These are phyloP conservation scores for Anthophora plumipes DNA, from an alignment of 2,888 invertebrate genomes.

Conservation along the genomic window DNA sequence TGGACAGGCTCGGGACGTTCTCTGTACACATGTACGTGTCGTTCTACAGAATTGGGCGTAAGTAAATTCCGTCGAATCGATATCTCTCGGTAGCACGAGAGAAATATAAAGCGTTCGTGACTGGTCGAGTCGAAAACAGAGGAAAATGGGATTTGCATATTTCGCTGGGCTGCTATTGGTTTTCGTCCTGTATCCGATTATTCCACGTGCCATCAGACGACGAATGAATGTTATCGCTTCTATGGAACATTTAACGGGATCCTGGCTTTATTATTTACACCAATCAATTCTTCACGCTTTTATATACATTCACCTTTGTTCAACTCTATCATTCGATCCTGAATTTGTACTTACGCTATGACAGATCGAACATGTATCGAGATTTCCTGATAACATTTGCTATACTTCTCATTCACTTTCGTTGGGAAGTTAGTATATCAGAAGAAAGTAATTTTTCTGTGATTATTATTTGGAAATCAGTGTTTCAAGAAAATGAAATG, in stretches of 20 bases:
- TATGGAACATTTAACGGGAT: conserved; percentile 12
- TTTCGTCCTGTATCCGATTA: conserved; percentile 36
- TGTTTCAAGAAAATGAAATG: too few relatives aligned
- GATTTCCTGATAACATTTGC: background rate
- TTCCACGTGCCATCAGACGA: conserved; percentile 11
- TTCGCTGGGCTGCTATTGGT: conserved; percentile 30
- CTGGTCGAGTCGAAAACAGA: conserved; percentile 29
- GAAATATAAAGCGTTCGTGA: conserved; percentile 26
- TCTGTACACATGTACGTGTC: conserved; percentile 34
- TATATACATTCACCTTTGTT: background rate
- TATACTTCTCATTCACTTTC: too few relatives aligned
- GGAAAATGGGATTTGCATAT: conserved; percentile 51
- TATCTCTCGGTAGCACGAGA: conserved; percentile 12
- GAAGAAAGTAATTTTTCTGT: too few relatives aligned
- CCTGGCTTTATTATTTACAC: conserved; percentile 11
- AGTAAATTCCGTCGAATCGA: conserved; percentile 50
- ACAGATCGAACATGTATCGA: background rate
- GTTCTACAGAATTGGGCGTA: conserved; percentile 38
- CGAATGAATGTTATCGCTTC: conserved; percentile 6
- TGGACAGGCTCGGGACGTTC: conserved; percentile 31
- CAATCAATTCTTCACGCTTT: background rate
- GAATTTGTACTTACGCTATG: background rate
- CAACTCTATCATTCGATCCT: background rate
- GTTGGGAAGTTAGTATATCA: too few relatives aligned
- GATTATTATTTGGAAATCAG: too few relatives aligned